These are phyloP conservation scores for Herpailurus yagouaroundi DNA, from an alignment of 2,113 vertebrate genomes.

Conservation along the genomic window DNA sequence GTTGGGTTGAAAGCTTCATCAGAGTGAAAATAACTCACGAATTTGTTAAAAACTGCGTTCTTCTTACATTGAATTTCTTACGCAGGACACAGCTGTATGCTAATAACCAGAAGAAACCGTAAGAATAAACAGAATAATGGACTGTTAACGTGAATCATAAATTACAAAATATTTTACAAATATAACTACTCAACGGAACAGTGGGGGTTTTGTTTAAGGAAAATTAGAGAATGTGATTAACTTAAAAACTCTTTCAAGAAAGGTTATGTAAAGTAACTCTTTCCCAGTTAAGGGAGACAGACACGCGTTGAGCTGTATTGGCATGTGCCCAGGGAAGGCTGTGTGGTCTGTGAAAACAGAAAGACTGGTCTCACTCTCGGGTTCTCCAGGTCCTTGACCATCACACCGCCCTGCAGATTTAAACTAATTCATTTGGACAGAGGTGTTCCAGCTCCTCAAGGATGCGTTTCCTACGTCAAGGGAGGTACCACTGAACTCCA, in stretches of 20 bases:
- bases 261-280: not conserved
- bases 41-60: not conserved
- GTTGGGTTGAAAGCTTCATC: not conserved
- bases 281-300: not conserved
- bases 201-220: not conserved
- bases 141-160: not conserved
- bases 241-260: not conserved
- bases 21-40: not conserved
- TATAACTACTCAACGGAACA: not conserved
- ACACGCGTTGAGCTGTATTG: not conserved
- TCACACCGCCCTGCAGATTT: not conserved
- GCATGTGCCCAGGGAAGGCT: not conserved
- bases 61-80: not conserved
- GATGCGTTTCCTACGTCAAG: not conserved
- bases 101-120: not conserved
- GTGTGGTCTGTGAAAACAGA: not conserved
- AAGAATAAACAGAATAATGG: not conserved
- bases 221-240: not conserved
- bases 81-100: not conserved
- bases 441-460: not conserved
- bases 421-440: not conserved
- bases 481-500: not conserved
- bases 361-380: not conserved
- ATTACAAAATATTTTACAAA: conserved; percentile 6
- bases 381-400: not conserved